These are phyloP conservation scores for Germaria angustata DNA, from an alignment of 2,888 invertebrate genomes.

Conservation along the genomic window DNA sequence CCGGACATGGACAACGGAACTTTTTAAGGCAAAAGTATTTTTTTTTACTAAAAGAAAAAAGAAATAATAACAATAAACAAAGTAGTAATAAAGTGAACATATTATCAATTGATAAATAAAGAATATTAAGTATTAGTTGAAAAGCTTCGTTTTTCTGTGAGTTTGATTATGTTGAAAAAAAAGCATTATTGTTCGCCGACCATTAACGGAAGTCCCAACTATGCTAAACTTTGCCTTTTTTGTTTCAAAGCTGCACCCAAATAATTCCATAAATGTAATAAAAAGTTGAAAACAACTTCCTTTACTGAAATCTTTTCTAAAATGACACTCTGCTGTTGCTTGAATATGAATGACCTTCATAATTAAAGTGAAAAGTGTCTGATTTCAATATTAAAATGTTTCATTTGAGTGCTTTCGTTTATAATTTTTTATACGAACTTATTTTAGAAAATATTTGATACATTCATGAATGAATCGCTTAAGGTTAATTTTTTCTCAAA, in stretches of 20 bases:
- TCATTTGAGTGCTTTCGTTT: neutral
- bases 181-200: constrained; percentile 45
- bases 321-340: constrained; percentile 13
- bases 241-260: constrained; percentile 57
- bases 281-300: constrained; percentile 58
- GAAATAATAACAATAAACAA: constrained; percentile 5
- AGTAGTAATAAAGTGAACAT: constrained; percentile 33
- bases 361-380: constrained; percentile 28
- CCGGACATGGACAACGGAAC: constrained; percentile 67
- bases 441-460: too few species aligned
- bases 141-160: constrained; percentile 9
- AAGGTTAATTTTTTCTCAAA: too few species aligned
- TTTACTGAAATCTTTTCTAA: constrained; percentile 50
- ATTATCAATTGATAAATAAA: constrained; percentile 25
- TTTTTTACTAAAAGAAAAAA: neutral
- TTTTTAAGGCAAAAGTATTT: constrained; percentile 53
- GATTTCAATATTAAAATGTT: constrained; percentile 11
- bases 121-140: constrained; percentile 51
- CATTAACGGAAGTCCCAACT: constrained; percentile 64
- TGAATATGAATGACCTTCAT: constrained; percentile 57
- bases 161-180: neutral
- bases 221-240: constrained; percentile 61
- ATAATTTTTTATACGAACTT: neutral
- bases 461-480: too few species aligned
- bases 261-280: constrained; percentile 47